Evolutionary conservation across 2,113 vertebrate genomes (phyloP), one percentile per base, ranked within the genome.

Genomic region (Alligator sinensis): DNA sequence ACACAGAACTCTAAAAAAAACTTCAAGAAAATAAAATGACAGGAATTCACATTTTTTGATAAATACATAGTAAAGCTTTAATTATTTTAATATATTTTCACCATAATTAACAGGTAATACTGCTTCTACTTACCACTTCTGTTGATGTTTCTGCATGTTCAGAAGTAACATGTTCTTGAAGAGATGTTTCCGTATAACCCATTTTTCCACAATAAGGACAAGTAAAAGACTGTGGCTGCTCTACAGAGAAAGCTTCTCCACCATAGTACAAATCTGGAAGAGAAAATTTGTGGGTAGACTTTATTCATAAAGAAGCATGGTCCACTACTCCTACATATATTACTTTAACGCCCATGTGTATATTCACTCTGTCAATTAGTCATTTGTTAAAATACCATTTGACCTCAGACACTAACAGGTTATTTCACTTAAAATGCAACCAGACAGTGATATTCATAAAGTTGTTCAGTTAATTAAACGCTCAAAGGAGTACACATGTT

Each of bases 161-260:
- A 85, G 99, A 99, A 98, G 99, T 99, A 97, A 99, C 99, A 19
- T 99, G 99, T 96, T 99, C 99, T 98, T 99, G 99, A 98, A 99
- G 98, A 97, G 99, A 99, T 76, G 99, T 99, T 98, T 99, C 99
- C 10, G 99, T 99, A 96, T 98, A 99, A 97, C 99, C 99, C 99
- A 99, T 99, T 97, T 99, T 99, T 59, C 99, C 99, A 98, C 99
- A 99, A 98, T 99, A 99, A 97, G 99, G 99, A 99, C 99, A 99
- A 95, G 99, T 99, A 92, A 99, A 99, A 8, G 99, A 99, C 97
- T 99, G 99, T 84, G 99, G 99, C 94, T 99, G 99, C 95, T 99
- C 99, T 98, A 99, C 98, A 96, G 99, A 99, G 97, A 99, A 99
- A 80, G 99, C 99, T 98, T 99, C 99, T 89, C 99, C 99, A 97